phyloP scores from a whole-genome alignment of 2,113 vertebrate species.

The Sylvicapra grimmia region DNA sequence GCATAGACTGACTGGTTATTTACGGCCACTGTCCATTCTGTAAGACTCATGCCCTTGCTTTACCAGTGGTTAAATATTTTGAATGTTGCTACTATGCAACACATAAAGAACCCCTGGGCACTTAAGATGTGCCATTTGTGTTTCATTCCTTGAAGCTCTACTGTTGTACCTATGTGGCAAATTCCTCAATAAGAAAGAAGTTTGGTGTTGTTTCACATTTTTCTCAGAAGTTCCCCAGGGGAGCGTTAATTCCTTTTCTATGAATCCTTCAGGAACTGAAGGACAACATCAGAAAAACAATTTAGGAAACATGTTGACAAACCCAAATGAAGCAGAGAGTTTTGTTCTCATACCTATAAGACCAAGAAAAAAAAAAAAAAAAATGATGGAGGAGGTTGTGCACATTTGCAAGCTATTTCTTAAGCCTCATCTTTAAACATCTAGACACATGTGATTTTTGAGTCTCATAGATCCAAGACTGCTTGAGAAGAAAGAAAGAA shows the following conservation, averaged over 20 bases:
- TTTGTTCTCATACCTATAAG: neutral
- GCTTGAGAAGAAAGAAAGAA: neutral
- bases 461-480: neutral
- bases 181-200: neutral
- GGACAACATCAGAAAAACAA: neutral
- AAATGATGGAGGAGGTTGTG: neutral
- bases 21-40: neutral
- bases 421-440: neutral
- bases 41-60: neutral
- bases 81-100: neutral
- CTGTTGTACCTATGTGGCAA: neutral
- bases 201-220: neutral
- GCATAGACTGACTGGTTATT: slow-evolving; percentile 28
- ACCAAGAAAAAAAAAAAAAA: neutral
- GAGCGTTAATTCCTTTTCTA: neutral
- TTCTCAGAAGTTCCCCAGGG: neutral
- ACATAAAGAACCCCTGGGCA: neutral
- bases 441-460: neutral
- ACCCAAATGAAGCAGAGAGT: neutral
- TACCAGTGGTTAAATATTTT: slow-evolving; percentile 34
- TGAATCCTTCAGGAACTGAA: neutral
- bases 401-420: neutral
- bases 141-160: neutral
- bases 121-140: neutral
- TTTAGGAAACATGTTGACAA: neutral